These are phyloP conservation scores for Scotopteryx bipunctaria DNA, from an alignment of 2,888 invertebrate species.

Conservation along the genomic window DNA sequence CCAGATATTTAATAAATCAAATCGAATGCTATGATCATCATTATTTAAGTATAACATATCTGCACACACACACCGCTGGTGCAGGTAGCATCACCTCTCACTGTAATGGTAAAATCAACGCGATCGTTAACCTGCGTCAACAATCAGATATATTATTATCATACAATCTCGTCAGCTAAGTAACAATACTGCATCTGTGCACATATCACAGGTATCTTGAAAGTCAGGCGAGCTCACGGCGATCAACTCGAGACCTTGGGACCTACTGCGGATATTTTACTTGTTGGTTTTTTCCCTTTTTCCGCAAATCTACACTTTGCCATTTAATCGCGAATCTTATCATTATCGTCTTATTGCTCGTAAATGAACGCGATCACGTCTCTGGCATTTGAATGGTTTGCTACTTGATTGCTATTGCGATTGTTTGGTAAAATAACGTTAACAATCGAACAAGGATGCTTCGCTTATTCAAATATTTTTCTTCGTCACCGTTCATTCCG, in stretches of 20 bases:
- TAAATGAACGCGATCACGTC: conserved; percentile 42
- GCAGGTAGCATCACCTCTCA: neutral
- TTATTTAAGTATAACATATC: neutral
- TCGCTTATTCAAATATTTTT: conserved; percentile 11
- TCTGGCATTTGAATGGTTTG: conserved; percentile 41
- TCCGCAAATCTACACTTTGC: conserved; percentile 64
- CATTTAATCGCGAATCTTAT: conserved; percentile 46
- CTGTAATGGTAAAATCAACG: neutral
- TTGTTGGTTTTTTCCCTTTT: conserved; percentile 67
- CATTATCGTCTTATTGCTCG: conserved; percentile 28
- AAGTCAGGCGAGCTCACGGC: conserved; percentile 72
- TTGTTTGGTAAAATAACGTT: conserved; percentile 8
- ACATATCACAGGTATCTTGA: conserved; percentile 59
- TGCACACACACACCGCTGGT: too few relatives aligned
- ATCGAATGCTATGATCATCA: neutral
- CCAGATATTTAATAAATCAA: too few relatives aligned
- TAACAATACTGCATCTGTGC: conserved; percentile 49
- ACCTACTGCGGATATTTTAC: conserved; percentile 71
- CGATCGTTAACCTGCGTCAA: conserved; percentile 2
- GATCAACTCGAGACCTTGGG: conserved; percentile 74
- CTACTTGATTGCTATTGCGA: conserved; percentile 15
- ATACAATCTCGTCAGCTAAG: conserved; percentile 35
- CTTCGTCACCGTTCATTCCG: neutral
- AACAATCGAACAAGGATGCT: conserved; percentile 12
- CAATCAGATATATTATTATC: conserved; percentile 14